These are phyloP conservation scores for Synanceia verrucosa DNA, from an alignment of 2,797 vertebrate genomes.

Conservation along the genomic window DNA sequence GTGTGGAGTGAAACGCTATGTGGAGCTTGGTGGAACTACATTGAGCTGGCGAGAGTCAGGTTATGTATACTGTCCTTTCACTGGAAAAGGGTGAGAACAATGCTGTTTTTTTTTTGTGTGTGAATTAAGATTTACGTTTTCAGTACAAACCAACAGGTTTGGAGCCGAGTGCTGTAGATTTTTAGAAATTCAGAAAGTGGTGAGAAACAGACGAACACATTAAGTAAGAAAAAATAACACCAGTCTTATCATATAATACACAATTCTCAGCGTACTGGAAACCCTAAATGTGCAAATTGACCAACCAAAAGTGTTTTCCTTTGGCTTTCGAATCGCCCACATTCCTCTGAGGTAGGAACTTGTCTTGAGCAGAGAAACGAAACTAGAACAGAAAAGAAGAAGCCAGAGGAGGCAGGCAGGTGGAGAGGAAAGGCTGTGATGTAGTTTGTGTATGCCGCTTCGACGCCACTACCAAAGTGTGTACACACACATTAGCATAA, in stretches of 20 bases:
- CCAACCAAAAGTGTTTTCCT: slow-evolving; percentile 5
- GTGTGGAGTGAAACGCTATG: too few species aligned
- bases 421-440: slow-evolving; percentile 61
- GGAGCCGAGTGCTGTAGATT: neutral
- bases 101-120: neutral
- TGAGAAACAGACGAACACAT: neutral
- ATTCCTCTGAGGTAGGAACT: slow-evolving; percentile 4
- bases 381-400: slow-evolving; percentile 35
- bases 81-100: neutral
- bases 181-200: neutral
- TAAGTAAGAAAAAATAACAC: neutral
- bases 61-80: too few species aligned
- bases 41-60: too few species aligned
- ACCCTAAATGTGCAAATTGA: slow-evolving; percentile 6
- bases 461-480: slow-evolving; percentile 56
- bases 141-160: neutral
- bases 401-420: slow-evolving; percentile 44
- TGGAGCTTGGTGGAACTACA: too few species aligned
- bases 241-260: slow-evolving; percentile 2
- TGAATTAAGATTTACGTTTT: neutral
- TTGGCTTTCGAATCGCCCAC: neutral
- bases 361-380: slow-evolving; percentile 18
- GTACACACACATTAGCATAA: slow-evolving; percentile 74
- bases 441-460: slow-evolving; percentile 61
- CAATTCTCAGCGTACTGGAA: neutral